phyloP scores from a whole-genome alignment of 2,113 vertebrate genomes.

The Sander vitreus region DNA sequence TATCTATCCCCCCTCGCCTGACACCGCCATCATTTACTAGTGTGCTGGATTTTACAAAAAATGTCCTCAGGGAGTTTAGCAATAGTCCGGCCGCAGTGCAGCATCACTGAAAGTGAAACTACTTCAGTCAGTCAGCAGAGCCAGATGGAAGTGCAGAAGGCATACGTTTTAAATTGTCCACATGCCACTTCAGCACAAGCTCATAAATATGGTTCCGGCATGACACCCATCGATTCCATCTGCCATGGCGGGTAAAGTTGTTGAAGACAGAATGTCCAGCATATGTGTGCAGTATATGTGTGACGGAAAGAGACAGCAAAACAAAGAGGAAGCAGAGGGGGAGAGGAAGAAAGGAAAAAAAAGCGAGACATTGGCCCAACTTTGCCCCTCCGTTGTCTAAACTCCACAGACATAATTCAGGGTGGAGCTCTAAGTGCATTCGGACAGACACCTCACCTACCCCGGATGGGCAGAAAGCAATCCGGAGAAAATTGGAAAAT shows the following conservation, averaged over 20 bases:
- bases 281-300: conserved; percentile 8
- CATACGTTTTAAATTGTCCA: conserved; percentile 31
- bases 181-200: conserved; percentile 38
- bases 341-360: background rate
- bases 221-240: conserved; percentile 35
- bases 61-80: conserved; percentile 24
- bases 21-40: conserved; percentile 8
- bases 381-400: conserved; percentile 12
- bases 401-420: conserved; percentile 46
- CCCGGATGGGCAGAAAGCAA: conserved; percentile 57
- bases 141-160: conserved; percentile 48
- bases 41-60: conserved; percentile 1
- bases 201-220: conserved; percentile 23
- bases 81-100: conserved; percentile 6
- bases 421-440: conserved; percentile 52
- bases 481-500: conserved; percentile 78
- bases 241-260: conserved; percentile 23
- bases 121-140: conserved; percentile 44
- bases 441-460: conserved; percentile 53
- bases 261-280: conserved; percentile 6
- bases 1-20: background rate
- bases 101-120: conserved; percentile 14
- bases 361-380: background rate
- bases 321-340: background rate
- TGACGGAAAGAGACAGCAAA: background rate